These are phyloP conservation scores for Anguilla megastoma DNA, from an alignment of 2,797 vertebrate species.

Conservation along the genomic window DNA sequence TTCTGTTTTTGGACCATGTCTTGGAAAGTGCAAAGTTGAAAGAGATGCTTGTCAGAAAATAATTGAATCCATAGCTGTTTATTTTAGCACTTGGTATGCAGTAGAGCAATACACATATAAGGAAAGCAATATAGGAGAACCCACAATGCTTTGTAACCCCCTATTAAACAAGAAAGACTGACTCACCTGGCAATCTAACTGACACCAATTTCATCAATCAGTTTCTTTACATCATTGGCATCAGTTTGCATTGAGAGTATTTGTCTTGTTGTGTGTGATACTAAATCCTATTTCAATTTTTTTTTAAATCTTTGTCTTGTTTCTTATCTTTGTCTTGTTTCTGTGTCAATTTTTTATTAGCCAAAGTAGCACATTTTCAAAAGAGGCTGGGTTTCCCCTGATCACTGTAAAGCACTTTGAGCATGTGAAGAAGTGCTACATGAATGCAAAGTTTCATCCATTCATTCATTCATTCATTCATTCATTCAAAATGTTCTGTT, in stretches of 20 bases:
- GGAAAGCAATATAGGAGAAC: neutral
- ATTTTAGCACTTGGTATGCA: neutral
- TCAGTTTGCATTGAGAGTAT: neutral
- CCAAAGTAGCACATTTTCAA: neutral
- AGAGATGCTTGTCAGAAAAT: constrained; percentile 5
- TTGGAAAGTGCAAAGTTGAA: constrained; percentile 1
- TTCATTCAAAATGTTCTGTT: neutral
- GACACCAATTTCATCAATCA: neutral
- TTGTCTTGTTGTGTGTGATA: neutral
- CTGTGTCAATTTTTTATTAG: neutral
- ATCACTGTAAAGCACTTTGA: too few relatives aligned
- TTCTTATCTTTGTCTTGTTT: neutral
- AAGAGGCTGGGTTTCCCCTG: too few relatives aligned
- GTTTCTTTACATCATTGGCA: neutral
- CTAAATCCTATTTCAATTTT: neutral
- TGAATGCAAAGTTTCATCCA: too few relatives aligned
- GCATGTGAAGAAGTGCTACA: too few relatives aligned
- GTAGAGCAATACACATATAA: neutral
- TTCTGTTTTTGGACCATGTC: neutral
- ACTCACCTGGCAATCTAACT: neutral
- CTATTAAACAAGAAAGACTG: neutral
- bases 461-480: too few relatives aligned
- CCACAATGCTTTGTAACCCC: neutral
- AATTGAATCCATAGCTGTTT: neutral
- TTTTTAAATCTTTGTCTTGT: neutral